Percentiles rank a stretch among this genome's conserved stretches.
Conservation (phyloP, 92 coral and sea anemone genomes). For the Nematostella vectensis region DNA sequence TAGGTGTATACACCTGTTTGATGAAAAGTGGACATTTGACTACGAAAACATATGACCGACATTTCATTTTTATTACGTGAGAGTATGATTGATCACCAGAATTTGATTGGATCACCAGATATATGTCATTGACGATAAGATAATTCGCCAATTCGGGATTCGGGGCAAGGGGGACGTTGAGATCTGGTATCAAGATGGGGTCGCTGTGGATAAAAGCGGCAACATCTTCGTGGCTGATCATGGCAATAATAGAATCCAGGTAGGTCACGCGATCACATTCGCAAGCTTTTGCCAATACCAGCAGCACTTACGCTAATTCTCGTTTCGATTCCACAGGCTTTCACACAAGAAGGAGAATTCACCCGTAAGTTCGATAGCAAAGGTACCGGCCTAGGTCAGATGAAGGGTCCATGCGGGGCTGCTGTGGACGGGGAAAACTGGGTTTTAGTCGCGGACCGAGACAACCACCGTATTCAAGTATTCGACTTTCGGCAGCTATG, state of each 20-base stretch:
- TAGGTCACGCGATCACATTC: too few relatives aligned
- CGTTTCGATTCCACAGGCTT: too few relatives aligned
- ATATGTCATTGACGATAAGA: constrained; percentile 46
- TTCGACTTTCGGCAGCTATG: constrained; percentile 76
- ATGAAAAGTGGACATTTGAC: too few relatives aligned
- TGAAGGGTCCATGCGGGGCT: constrained; percentile 77
- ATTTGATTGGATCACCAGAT: too few relatives aligned
- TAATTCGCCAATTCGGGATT: constrained; percentile 62
- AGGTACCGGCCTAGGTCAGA: constrained; percentile 62
- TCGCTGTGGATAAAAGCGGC: constrained; percentile 42
- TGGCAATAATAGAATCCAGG: constrained; percentile 84
- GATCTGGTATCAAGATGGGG: constrained; percentile 91
- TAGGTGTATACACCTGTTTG: too few relatives aligned
- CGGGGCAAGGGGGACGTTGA: constrained; percentile 81
- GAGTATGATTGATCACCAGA: too few relatives aligned
- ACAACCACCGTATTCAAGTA: constrained; percentile 77
- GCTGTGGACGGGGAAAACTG: constrained; percentile 67
- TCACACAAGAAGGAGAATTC: constrained; percentile 56
- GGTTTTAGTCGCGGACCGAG: constrained; percentile 76
- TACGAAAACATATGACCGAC: too few relatives aligned
- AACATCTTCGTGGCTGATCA: constrained; percentile 72
- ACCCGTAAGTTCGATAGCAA: constrained; percentile 65
- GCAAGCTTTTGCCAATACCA: too few relatives aligned
- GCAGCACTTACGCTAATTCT: too few relatives aligned
- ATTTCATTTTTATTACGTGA: too few relatives aligned